phyloP scores from a whole-genome alignment of 2,888 invertebrate species.

The Chymomyza procnemis region DNA sequence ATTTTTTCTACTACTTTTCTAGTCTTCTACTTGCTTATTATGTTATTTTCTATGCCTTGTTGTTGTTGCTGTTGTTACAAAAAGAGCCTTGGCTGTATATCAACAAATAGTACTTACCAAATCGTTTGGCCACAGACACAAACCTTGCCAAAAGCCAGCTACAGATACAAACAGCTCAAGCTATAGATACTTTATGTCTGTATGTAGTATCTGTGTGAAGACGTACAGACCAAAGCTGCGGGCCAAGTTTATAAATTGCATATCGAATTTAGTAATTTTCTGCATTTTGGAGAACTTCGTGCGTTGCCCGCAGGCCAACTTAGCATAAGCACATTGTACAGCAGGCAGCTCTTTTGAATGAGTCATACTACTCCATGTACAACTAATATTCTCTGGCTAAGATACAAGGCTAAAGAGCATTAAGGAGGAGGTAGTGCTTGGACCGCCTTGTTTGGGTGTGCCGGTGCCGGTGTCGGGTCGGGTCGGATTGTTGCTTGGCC shows the following conservation, averaged over 20 bases:
- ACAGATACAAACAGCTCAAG: conserved; percentile 8
- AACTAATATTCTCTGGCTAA: too few relatives aligned
- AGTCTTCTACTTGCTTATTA: not conserved
- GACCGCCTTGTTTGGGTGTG: conserved; percentile 3
- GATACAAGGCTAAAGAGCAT: not conserved
- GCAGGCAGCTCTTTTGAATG: conserved; percentile 12
- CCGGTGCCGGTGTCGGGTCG: not conserved
- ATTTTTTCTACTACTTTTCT: not conserved
- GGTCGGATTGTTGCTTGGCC: not conserved
- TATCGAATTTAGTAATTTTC: conserved; percentile 69
- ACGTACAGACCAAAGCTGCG: not conserved
- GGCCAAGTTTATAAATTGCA: conserved; percentile 59
- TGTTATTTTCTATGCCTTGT: conserved; percentile 39
- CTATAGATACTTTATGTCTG: not conserved
- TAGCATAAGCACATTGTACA: not conserved
- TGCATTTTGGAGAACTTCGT: conserved; percentile 55
- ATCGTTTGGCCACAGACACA: conserved; percentile 24
- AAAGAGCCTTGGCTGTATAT: conserved; percentile 63
- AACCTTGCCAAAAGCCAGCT: conserved; percentile 43
- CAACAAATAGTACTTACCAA: conserved; percentile 64
- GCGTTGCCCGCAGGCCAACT: conserved; percentile 46
- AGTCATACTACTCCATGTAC: conserved; percentile 15
- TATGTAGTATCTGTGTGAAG: not conserved
- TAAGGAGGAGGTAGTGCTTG: not conserved
- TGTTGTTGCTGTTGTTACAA: conserved; percentile 41